These are phyloP conservation scores for Lindbergichthys nudifrons DNA, from an alignment of 2,797 vertebrate species.

Conservation along the genomic window DNA sequence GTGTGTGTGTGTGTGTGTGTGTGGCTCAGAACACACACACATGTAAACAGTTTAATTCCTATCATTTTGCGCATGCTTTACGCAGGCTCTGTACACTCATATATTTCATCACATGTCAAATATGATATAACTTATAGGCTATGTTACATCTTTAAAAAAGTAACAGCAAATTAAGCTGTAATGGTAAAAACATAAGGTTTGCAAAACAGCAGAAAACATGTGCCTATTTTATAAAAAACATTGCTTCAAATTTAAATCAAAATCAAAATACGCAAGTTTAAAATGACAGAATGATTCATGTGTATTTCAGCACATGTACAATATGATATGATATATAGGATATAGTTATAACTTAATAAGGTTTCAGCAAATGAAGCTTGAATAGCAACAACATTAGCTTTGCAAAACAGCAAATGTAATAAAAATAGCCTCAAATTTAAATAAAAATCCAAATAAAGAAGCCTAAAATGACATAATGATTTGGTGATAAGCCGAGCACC, in stretches of 20 bases:
- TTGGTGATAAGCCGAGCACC: background rate
- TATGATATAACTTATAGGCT: no score
- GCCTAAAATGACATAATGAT: background rate
- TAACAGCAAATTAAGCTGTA: background rate
- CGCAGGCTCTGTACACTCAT: background rate
- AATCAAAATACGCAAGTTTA: no score
- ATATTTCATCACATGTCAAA: background rate
- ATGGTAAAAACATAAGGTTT: background rate
- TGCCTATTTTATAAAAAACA: no score
- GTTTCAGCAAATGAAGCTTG: background rate
- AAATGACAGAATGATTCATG: no score
- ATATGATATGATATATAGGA: no score
- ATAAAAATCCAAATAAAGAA: background rate
- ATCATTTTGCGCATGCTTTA: constrained; percentile 2
- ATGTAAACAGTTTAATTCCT: constrained; percentile 37
- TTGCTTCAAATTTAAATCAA: no score
- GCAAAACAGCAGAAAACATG: background rate
- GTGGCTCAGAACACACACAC: constrained; percentile 31
- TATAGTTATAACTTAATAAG: no score
- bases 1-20: constrained; percentile 34
- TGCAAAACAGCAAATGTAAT: background rate
- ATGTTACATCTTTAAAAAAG: no score
- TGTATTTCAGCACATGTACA: background rate
- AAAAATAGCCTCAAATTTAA: no score
- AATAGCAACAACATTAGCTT: background rate